phyloP scores from a whole-genome alignment of 2,888 invertebrate genomes.

The Cosmia trapezina region DNA sequence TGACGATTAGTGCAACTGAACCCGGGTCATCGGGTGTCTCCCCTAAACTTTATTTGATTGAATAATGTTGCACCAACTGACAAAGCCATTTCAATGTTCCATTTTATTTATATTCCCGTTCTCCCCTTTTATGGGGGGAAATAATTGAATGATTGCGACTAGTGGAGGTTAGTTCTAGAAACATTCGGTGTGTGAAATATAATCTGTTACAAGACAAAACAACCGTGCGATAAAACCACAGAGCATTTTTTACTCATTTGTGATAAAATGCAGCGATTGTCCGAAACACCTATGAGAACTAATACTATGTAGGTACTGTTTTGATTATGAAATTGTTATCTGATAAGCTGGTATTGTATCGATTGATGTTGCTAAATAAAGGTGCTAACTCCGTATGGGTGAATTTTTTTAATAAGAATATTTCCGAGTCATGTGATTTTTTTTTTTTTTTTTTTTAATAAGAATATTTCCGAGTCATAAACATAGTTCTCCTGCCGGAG shows the following conservation, averaged over 20 bases:
- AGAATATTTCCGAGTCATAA: no score
- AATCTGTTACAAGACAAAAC: constrained; percentile 28
- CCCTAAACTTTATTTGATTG: constrained; percentile 41
- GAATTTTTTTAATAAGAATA: not conserved
- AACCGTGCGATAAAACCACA: constrained; percentile 3
- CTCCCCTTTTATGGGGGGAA: constrained; percentile 58
- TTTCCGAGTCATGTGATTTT: no score
- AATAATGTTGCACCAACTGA: constrained; percentile 36
- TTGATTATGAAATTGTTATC: not conserved
- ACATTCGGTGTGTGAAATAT: constrained; percentile 27
- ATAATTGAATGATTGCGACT: constrained; percentile 74
- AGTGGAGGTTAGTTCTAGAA: constrained; percentile 51
- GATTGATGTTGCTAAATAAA: not conserved
- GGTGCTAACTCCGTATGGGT: not conserved
- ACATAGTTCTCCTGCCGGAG: no score
- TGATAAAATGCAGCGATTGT: constrained; percentile 16
- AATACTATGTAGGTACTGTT: not conserved
- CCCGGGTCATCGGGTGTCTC: constrained; percentile 6
- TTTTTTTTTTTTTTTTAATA: no score
- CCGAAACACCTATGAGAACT: constrained; percentile 2
- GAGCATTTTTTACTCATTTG: no score
- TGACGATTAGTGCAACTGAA: not conserved
- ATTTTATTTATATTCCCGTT: constrained; percentile 40
- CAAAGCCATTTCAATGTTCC: constrained; percentile 8
- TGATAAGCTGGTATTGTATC: no score